These are phyloP conservation scores for Camelus dromedarius DNA, from an alignment of 2,113 vertebrate species.

Conservation along the genomic window DNA sequence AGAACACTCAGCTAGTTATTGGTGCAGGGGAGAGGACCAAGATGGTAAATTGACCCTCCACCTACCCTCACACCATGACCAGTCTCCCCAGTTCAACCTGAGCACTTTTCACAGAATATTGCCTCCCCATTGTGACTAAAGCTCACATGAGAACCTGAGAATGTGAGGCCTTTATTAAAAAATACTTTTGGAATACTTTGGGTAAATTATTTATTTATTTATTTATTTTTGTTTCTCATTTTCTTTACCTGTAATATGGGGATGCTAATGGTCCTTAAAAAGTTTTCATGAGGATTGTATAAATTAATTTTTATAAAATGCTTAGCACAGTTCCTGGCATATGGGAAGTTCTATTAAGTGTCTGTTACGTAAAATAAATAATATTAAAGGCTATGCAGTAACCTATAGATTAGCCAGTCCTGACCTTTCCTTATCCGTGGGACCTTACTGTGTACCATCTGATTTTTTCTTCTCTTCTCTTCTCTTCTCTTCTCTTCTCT, in stretches of 20 bases:
- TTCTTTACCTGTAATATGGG: background rate
- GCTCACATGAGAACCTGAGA: background rate
- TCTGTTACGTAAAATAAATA: conserved; percentile 5
- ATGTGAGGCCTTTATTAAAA: background rate
- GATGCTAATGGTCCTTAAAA: background rate
- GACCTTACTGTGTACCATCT: background rate
- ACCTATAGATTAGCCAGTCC: background rate
- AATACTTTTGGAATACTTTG: conserved; percentile 27
- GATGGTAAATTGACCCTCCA: too few relatives aligned
- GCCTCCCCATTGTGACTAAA: background rate
- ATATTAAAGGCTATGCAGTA: background rate
- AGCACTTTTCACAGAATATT: background rate
- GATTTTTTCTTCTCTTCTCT: background rate
- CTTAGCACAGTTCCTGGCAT: background rate
- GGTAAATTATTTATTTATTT: background rate
- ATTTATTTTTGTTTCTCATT: background rate
- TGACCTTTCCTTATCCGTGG: background rate
- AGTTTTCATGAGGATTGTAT: conserved; percentile 30
- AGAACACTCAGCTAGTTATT: background rate
- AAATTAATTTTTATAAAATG: conserved; percentile 32
- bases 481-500: too few relatives aligned
- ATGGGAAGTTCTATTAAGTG: background rate
- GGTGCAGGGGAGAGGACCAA: background rate
- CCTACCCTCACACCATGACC: background rate
- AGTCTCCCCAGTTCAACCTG: background rate